phyloP scores from a whole-genome alignment of 2,113 vertebrate genomes.

The Oncorhynchus nerka region DNA sequence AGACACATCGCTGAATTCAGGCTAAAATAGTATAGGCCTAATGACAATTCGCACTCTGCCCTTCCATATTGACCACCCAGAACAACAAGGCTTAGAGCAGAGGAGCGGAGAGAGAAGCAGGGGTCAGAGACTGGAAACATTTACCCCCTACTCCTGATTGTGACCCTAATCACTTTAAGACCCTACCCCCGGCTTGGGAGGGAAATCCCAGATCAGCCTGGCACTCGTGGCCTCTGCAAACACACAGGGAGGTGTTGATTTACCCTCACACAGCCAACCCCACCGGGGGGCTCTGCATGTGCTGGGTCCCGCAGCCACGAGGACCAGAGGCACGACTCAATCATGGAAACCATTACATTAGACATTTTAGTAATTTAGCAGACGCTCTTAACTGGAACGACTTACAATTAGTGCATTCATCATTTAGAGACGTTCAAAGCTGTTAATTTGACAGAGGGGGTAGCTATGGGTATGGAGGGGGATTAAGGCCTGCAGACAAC shows the following conservation, averaged over 20 bases:
- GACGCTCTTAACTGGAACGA: too few relatives aligned
- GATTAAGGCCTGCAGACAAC: conserved; percentile 4
- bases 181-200: conserved; percentile 45
- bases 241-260: conserved; percentile 61
- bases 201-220: conserved; percentile 65
- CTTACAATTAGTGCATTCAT: too few relatives aligned
- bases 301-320: conserved; percentile 37
- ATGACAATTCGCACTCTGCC: too few relatives aligned
- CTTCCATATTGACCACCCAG: conserved; percentile 56
- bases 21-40: too few relatives aligned
- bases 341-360: conserved; percentile 55
- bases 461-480: conserved; percentile 17
- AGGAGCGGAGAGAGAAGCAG: conserved; percentile 36
- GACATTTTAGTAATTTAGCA: too few relatives aligned
- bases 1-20: too few relatives aligned
- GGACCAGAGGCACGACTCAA: conserved; percentile 53
- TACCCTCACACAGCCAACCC: conserved; percentile 56
- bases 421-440: conserved; percentile 23
- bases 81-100: conserved; percentile 39
- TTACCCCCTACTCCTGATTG: conserved; percentile 61
- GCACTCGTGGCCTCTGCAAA: conserved; percentile 2
- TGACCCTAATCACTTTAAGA: conserved; percentile 67
- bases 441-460: conserved; percentile 47
- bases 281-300: conserved; percentile 17
- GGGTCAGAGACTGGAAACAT: conserved; percentile 60